Conservation (phyloP, 2,888 invertebrate genomes). For the Dexiosoma caninum region DNA sequence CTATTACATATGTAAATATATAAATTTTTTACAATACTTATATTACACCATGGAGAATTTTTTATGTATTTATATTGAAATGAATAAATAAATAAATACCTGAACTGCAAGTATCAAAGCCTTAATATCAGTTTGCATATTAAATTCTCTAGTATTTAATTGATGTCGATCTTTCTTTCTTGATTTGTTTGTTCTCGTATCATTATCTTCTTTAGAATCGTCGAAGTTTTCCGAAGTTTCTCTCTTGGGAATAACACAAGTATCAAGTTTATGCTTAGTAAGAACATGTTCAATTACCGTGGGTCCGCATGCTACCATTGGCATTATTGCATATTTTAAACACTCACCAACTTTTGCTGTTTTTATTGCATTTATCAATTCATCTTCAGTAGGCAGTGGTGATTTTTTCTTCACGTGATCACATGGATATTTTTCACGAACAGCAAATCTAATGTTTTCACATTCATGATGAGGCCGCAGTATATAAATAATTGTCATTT, state of each 20-base stretch:
- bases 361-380: conserved; percentile 81
- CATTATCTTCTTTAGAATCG: background rate
- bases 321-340: conserved; percentile 89
- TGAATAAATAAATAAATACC: too few relatives aligned
- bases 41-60: too few relatives aligned
- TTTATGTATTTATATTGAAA: too few relatives aligned
- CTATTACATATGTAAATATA: too few relatives aligned
- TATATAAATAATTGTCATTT: conserved; percentile 94
- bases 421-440: conserved; percentile 93
- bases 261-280: conserved; percentile 83
- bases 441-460: conserved; percentile 92
- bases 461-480: conserved; percentile 94
- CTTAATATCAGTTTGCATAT: conserved; percentile 81
- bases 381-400: conserved; percentile 78
- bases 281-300: conserved; percentile 95
- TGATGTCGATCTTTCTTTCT: conserved; percentile 65
- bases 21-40: too few relatives aligned
- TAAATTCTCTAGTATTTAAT: conserved; percentile 78
- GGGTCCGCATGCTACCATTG: conserved; percentile 92
- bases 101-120: conserved; percentile 83
- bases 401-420: conserved; percentile 84
- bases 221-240: background rate
- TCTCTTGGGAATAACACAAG: conserved; percentile 78
- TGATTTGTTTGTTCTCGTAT: conserved; percentile 65
- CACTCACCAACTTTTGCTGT: conserved; percentile 85